Evolutionary conservation across 2,888 invertebrate genomes (phyloP).

Genomic region (Philopedon plagiatum): DNA sequence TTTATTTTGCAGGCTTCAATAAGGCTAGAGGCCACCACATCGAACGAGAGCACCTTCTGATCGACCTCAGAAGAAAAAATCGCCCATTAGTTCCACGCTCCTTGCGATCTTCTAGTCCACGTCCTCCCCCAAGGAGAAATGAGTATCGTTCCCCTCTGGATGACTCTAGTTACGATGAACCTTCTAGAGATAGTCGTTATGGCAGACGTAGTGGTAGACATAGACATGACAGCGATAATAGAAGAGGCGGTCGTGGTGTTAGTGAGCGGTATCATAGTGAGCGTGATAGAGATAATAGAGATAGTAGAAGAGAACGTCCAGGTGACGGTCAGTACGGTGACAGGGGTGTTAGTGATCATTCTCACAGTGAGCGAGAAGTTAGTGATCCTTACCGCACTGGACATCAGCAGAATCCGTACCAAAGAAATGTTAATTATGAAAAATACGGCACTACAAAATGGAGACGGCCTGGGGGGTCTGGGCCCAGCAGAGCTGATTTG

Average conservation of each 20-base stretch:
- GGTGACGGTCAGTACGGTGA: too few relatives aligned
- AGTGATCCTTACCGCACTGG: too few relatives aligned
- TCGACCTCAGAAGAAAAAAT: constrained; percentile 6
- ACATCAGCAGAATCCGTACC: too few relatives aligned
- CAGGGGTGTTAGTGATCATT: too few relatives aligned
- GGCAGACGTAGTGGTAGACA: constrained; percentile 1
- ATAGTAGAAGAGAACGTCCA: too few relatives aligned
- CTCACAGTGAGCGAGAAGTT: too few relatives aligned
- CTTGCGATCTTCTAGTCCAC: neutral
- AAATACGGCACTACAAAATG: neutral
- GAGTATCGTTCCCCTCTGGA: constrained; percentile 31
- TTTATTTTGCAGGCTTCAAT: constrained; percentile 42
- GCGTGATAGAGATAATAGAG: too few relatives aligned
- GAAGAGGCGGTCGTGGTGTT: neutral
- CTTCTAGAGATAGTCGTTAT: neutral
- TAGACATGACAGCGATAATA: neutral
- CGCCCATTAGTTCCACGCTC: neutral
- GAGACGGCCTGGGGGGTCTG: neutral
- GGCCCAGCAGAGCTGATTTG: constrained; percentile 11
- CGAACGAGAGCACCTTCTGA: constrained; percentile 26
- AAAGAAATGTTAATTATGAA: neutral
- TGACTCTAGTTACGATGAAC: constrained; percentile 14
- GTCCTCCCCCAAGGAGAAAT: neutral
- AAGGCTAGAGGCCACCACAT: constrained; percentile 46
- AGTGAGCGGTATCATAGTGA: too few relatives aligned